Base-by-base conservation (phyloP, 2,113 vertebrate genomes). In the Coregonus clupeaformis region DNA sequence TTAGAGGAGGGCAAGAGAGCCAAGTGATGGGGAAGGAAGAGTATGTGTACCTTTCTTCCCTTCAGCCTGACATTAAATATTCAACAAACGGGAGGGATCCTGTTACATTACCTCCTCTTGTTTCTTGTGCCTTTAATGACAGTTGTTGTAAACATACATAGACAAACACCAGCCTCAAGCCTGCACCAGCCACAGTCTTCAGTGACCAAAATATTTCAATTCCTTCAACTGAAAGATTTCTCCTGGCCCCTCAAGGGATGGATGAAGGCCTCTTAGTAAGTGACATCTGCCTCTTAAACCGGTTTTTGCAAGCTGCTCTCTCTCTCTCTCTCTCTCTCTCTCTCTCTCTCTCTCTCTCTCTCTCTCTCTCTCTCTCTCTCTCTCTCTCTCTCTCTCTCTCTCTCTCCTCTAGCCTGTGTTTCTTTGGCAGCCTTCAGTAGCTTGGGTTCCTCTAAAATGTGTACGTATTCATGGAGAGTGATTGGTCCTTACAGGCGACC, bases 91-190 rank as follows among this genome's bases (percentile, higher is more conserved):
- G 88, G 79, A 84, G 84, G 84, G 89, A 94, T 96, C 93, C 77
- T 84, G 92, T 96, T 96, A 95, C 94, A 93, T 92, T 47, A 90
- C 92, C 90, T 93, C 92, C 94, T 92, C 94, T 95, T 96, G 95
- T 96, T 96, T 94, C 93, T 93, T 91, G 1, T 95, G 95, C 94
- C 94, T 96, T 87, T 77, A 85, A 92, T 95, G 95, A 94, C 94
- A 95, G 93, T 93, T 94, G 93, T 94, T 94, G 91, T 95, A 96
- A 96, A 96, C 94, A 95, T 92, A 95, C 94, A 94, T 90, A 95
- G 95, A 93, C 91, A 96, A 42, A 95, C 95, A 95, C 79, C 65
- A 32, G 27, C 16, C 30, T 30, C 30, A 60, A 88, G 82, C 89
- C 89, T 70, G 27, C 80, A 74, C 65, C 85, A 90, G 82, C 55